These are phyloP conservation scores for Lamellibrachia columna DNA, from an alignment of 2,888 invertebrate species.

Conservation along the genomic window DNA sequence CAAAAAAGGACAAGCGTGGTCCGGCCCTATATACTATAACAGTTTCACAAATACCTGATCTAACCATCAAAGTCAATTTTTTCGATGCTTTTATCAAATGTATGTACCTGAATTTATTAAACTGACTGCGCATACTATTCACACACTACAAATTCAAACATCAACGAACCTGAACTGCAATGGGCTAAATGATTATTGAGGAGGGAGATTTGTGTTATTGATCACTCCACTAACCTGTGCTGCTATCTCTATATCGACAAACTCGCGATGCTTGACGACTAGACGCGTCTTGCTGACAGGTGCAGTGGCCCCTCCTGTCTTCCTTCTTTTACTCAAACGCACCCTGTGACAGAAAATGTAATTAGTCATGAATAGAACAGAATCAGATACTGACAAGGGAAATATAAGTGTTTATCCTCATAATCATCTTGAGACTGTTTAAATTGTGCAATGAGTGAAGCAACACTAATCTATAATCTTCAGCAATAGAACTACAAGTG, in stretches of 20 bases:
- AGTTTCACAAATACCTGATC: too few species aligned
- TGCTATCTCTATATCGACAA: conserved; percentile 79
- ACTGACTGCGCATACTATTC: too few species aligned
- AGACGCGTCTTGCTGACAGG: conserved; percentile 76
- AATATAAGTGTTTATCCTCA: neutral
- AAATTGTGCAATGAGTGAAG: neutral
- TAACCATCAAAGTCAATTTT: too few species aligned
- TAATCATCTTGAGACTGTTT: neutral
- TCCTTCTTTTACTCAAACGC: conserved; percentile 89
- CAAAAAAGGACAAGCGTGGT: too few species aligned
- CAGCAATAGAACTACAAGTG: too few species aligned
- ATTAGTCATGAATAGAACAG: neutral
- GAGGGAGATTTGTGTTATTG: neutral
- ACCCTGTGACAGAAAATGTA: conserved; percentile 73
- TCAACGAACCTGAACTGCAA: too few species aligned
- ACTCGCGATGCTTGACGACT: conserved; percentile 88
- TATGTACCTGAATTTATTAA: too few species aligned
- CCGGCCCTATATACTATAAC: too few species aligned
- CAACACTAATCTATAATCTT: neutral
- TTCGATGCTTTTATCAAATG: too few species aligned
- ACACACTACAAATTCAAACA: too few species aligned
- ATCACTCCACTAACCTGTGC: conserved; percentile 72
- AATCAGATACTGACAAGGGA: neutral
- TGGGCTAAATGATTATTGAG: too few species aligned
- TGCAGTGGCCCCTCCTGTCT: conserved; percentile 75